A percentile compares a stretch with the other conserved stretches of the same genome.
Conservation (phyloP, 2,113 vertebrate genomes). For the Colossoma macropomum region DNA sequence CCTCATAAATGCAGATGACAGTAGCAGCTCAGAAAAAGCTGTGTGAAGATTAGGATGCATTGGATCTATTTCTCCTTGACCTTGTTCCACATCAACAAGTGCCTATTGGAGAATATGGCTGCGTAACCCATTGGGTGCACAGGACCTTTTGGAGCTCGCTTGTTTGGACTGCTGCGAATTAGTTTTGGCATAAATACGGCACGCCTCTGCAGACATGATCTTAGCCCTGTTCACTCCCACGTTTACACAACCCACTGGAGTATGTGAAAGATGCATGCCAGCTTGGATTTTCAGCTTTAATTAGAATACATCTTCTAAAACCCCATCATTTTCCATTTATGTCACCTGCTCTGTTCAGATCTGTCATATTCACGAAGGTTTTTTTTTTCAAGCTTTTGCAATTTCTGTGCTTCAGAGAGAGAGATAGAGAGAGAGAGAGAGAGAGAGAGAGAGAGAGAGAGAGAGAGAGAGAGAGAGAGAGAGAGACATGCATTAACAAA, state of each 20-base stretch:
- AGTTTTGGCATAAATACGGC: slow-evolving; percentile 45
- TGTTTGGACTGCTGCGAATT: slow-evolving; percentile 52
- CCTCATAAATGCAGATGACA: slow-evolving; percentile 50
- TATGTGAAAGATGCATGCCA: slow-evolving; percentile 16
- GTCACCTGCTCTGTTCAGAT: slow-evolving; percentile 27
- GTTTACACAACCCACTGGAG: slow-evolving; percentile 26
- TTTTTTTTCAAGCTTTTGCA: not conserved
- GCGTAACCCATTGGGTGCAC: slow-evolving; percentile 14
- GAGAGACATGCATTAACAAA: slow-evolving; percentile 11
- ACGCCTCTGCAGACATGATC: slow-evolving; percentile 43
- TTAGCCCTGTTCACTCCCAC: slow-evolving; percentile 51
- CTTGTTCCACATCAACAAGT: slow-evolving; percentile 39
- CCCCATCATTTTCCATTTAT: slow-evolving; percentile 22
- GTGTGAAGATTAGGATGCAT: slow-evolving; percentile 44
- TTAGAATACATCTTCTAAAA: slow-evolving; percentile 27
- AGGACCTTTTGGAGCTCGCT: slow-evolving; percentile 36
- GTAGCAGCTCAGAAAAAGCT: slow-evolving; percentile 5
- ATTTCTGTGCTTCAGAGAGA: slow-evolving; percentile 3
- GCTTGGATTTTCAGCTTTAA: slow-evolving; percentile 38
- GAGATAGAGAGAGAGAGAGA: not conserved
- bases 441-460: not conserved
- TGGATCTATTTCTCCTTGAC: slow-evolving; percentile 49
- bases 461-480: not conserved
- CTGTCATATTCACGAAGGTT: slow-evolving; percentile 22
- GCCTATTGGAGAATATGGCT: slow-evolving; percentile 23